These are phyloP conservation scores for Eudyptes chrysolophus DNA, from an alignment of 2,113 vertebrate species.

Conservation along the genomic window DNA sequence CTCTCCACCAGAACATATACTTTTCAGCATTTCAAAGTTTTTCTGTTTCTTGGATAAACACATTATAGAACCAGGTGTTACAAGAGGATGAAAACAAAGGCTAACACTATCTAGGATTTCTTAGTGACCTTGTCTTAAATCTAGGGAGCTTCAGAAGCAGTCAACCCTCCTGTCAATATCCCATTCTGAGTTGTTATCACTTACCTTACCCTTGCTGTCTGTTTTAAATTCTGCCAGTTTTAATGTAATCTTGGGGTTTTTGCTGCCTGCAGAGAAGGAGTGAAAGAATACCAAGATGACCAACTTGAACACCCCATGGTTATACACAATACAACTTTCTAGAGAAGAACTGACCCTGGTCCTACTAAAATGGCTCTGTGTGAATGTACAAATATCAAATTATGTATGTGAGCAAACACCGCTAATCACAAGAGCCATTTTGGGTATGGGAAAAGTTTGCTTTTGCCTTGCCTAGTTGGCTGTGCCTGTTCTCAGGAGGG, in stretches of 20 bases:
- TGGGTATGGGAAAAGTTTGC: neutral
- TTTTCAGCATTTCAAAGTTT: neutral
- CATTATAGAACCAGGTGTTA: neutral
- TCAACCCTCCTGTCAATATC: neutral
- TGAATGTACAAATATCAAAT: neutral
- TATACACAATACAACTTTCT: neutral
- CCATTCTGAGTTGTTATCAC: neutral
- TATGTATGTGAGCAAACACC: neutral
- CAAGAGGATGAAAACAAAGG: neutral
- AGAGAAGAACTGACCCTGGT: neutral
- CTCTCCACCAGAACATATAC: neutral
- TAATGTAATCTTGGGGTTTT: conserved; percentile 92
- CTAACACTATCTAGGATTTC: neutral
- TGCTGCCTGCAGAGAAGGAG: conserved; percentile 83
- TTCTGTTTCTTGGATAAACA: neutral
- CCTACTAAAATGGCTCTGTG: neutral
- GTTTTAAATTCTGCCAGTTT: conserved; percentile 91
- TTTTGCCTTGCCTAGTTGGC: neutral
- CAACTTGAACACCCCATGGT: neutral
- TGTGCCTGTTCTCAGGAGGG: neutral
- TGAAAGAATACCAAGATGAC: neutral
- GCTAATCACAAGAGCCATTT: neutral
- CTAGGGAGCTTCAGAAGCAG: neutral
- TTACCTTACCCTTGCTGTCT: conserved; percentile 88
- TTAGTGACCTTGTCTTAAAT: neutral